Conservation (phyloP, 1,140 invertebrate genomes). For the Pseudomyrmex pallidus region DNA sequence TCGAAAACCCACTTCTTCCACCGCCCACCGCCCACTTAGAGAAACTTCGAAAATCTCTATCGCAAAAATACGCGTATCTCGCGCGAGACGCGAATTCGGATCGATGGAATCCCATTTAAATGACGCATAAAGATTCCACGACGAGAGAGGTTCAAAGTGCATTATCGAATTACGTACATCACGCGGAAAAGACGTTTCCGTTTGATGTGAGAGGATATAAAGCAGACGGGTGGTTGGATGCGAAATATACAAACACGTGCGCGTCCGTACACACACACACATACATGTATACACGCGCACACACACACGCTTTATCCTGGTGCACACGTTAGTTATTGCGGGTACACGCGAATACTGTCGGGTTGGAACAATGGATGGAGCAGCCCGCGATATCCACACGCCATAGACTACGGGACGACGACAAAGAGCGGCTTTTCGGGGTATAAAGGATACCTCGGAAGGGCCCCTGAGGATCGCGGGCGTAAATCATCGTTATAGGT, state of each 20-base stretch:
- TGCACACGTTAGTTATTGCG: conserved; percentile 59
- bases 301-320: background rate
- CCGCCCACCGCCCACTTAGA: background rate
- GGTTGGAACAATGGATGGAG: conserved; percentile 67
- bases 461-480: conserved; percentile 47
- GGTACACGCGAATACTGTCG: conserved; percentile 48
- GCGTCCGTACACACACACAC: background rate
- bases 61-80: background rate
- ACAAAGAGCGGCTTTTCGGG: conserved; percentile 71
- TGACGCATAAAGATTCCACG: background rate
- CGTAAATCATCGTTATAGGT: conserved; percentile 73
- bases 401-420: conserved; percentile 64
- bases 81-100: background rate
- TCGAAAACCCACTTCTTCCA: background rate
- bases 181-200: background rate
- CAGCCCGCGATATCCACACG: conserved; percentile 67
- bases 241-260: background rate
- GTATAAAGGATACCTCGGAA: conserved; percentile 67
- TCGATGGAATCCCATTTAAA: background rate
- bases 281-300: background rate
- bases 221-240: conserved; percentile 8
- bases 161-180: background rate
- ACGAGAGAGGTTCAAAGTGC: background rate
- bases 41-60: background rate
- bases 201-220: background rate